Conservation (phyloP, 2,797 vertebrate genomes). For the Enteromius trimaculatus region DNA sequence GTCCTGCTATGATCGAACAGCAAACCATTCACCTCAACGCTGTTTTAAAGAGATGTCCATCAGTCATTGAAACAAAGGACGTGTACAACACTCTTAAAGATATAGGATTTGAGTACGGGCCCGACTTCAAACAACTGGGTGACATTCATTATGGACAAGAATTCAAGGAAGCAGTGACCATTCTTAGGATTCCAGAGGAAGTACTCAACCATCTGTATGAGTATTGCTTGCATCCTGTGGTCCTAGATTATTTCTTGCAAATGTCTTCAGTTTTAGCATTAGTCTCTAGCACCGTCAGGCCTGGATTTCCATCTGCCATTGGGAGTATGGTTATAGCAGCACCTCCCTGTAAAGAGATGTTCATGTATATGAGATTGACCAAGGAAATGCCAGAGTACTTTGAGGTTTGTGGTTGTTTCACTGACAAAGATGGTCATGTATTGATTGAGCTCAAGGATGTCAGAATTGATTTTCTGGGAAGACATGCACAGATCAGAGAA, state of each 20-base stretch:
- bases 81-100: constrained; percentile 78
- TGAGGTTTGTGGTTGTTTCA: constrained; percentile 88
- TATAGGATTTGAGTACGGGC: constrained; percentile 85
- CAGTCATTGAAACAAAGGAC: constrained; percentile 69
- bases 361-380: constrained; percentile 82
- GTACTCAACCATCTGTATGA: constrained; percentile 74
- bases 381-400: constrained; percentile 73
- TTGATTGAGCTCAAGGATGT: constrained; percentile 82
- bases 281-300: constrained; percentile 59
- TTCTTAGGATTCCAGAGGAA: constrained; percentile 75
- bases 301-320: constrained; percentile 82
- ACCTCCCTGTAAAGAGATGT: constrained; percentile 81
- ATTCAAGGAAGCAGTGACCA: constrained; percentile 82
- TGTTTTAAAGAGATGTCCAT: constrained; percentile 77
- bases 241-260: constrained; percentile 88
- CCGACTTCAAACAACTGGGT: constrained; percentile 78
- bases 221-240: constrained; percentile 84
- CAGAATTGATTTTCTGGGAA: constrained; percentile 76
- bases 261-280: constrained; percentile 77
- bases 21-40: constrained; percentile 70
- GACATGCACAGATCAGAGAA: constrained; percentile 61
- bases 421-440: constrained; percentile 75
- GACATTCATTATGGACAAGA: constrained; percentile 79
- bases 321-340: constrained; percentile 77
- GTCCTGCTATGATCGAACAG: constrained; percentile 71